Evolutionary conservation across 2,888 invertebrate species (phyloP).

Genomic region (Epistrophella euchroma): DNA sequence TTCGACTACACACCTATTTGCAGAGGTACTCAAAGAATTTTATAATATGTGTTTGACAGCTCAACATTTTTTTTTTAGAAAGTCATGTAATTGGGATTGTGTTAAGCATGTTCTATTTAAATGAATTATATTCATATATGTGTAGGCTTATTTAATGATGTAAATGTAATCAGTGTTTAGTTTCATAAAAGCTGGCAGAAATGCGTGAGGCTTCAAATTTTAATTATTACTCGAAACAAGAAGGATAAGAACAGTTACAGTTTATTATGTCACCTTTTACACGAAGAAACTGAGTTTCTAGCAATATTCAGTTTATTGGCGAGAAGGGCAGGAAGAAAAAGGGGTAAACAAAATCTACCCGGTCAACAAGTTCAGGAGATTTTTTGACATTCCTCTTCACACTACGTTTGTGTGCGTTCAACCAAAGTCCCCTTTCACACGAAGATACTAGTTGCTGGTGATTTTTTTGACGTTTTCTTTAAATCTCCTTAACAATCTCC

Average conservation of each 20-base stretch:
- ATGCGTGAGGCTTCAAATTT: not conserved
- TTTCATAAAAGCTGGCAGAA: not conserved
- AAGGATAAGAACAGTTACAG: not conserved
- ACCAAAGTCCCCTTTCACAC: too few relatives aligned
- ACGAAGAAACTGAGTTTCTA: too few relatives aligned
- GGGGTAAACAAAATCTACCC: too few relatives aligned
- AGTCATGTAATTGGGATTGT: constrained; percentile 18
- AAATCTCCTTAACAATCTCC: too few relatives aligned
- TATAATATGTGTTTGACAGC: not conserved
- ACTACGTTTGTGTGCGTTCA: too few relatives aligned
- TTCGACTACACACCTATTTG: constrained; percentile 2
- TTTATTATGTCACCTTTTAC: too few relatives aligned
- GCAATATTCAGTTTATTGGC: too few relatives aligned
- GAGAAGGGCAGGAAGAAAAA: too few relatives aligned
- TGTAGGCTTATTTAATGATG: constrained; percentile 3
- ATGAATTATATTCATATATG: constrained; percentile 4
- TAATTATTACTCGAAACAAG: not conserved
- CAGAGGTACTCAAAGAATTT: constrained; percentile 9
- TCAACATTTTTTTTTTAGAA: not conserved
- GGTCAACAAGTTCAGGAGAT: too few relatives aligned
- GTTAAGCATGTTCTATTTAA: constrained; percentile 10
- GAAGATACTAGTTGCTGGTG: too few relatives aligned
- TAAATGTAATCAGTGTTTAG: not conserved
- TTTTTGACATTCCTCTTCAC: too few relatives aligned
- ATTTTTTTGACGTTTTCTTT: too few relatives aligned